Conservation (phyloP, 2,113 vertebrate genomes). For the Petromus typicus region DNA sequence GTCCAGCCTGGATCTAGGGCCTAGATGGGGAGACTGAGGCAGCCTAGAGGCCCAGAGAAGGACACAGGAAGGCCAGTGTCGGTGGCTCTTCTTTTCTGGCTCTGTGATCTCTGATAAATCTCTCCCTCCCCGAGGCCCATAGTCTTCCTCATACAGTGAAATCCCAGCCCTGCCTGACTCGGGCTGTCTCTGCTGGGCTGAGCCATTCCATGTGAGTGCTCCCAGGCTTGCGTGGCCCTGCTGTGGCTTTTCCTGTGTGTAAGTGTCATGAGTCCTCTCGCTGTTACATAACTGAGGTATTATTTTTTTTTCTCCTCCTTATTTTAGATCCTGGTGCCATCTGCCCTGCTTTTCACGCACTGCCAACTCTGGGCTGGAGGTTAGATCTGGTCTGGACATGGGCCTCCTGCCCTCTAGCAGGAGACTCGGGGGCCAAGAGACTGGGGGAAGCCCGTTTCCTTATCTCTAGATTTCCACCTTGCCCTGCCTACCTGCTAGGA, state of each 20-base stretch:
- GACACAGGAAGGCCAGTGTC: not conserved
- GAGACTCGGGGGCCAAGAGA: too few species aligned
- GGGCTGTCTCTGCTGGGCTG: not conserved
- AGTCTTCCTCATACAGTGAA: slow-evolving; percentile 4
- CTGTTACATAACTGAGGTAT: slow-evolving; percentile 69
- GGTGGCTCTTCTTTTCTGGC: not conserved
- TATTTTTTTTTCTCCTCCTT: slow-evolving; percentile 63
- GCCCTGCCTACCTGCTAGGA: not conserved
- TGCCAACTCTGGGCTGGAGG: slow-evolving; percentile 58
- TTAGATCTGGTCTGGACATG: slow-evolving; percentile 45
- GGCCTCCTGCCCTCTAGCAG: not conserved
- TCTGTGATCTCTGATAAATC: not conserved
- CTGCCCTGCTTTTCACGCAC: slow-evolving; percentile 65
- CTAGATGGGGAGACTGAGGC: not conserved
- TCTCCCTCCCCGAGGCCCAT: not conserved
- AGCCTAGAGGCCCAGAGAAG: not conserved
- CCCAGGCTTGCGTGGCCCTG: not conserved
- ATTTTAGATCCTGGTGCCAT: slow-evolving; percentile 75
- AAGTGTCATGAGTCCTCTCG: not conserved
- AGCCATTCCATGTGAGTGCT: too few species aligned
- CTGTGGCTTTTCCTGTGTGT: not conserved
- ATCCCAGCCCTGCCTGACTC: not conserved
- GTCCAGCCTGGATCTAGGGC: not conserved
- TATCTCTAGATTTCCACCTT: not conserved
- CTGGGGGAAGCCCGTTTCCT: slow-evolving; percentile 17